A percentile compares a stretch with the other conserved stretches of the same genome.
These are phyloP conservation scores for Falco berigora DNA, from an alignment of 2,797 vertebrate species.

Conservation along the genomic window DNA sequence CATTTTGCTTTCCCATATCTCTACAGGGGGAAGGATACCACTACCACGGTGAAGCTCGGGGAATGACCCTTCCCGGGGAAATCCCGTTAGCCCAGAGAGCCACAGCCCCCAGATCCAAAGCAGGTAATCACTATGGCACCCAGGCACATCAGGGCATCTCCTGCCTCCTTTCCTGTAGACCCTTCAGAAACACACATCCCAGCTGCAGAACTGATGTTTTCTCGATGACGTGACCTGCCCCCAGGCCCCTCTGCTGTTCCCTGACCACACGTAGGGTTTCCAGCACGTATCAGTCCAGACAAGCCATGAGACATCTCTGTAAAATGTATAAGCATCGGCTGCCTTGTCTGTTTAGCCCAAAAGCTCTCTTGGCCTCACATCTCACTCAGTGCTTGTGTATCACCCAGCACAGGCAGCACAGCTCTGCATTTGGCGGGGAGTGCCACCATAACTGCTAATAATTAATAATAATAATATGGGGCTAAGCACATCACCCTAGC, in stretches of 20 bases:
- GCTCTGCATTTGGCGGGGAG: not conserved
- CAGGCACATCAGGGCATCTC: not conserved
- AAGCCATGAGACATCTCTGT: not conserved
- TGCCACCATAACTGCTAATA: not conserved
- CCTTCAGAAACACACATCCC: not conserved
- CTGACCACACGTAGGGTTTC: accelerated
- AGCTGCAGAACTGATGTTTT: not conserved
- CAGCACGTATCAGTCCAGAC: not conserved
- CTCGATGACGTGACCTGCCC: accelerated
- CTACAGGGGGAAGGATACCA: not conserved
- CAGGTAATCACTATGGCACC: not conserved
- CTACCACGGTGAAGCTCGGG: not conserved
- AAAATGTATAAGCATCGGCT: not conserved
- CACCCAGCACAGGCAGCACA: not conserved
- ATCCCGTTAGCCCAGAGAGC: not conserved
- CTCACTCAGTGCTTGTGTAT: not conserved
- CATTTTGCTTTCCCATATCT: not conserved
- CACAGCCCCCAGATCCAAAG: not conserved
- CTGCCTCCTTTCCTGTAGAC: not conserved
- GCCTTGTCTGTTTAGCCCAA: not conserved
- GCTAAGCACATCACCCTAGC: not conserved
- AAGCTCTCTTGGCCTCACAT: not conserved
- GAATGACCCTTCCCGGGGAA: not conserved
- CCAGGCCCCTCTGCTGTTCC: not conserved
- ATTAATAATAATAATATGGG: not conserved